A percentile compares a stretch with the other conserved stretches of the same genome.
These are phyloP conservation scores for Picus viridis DNA, from an alignment of 2,797 vertebrate species.

Conservation along the genomic window DNA sequence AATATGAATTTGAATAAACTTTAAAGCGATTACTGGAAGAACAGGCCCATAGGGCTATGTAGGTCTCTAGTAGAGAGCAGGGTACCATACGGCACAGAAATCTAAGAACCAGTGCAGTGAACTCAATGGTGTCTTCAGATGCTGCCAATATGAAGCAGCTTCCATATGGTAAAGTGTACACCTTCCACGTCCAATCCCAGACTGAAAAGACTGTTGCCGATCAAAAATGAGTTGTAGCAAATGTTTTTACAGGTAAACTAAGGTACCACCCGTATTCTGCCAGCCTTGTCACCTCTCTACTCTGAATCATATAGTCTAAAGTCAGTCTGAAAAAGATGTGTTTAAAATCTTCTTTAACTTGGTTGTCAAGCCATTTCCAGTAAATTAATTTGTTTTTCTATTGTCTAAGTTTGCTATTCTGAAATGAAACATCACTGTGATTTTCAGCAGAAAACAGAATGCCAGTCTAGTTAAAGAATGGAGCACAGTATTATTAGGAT, in stretches of 20 bases:
- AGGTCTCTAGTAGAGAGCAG: constrained; percentile 33
- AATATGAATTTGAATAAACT: constrained; percentile 60
- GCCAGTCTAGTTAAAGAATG: constrained; percentile 6
- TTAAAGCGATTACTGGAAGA: constrained; percentile 65
- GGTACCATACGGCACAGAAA: constrained; percentile 46
- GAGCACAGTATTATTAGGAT: not conserved
- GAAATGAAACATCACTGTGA: not conserved
- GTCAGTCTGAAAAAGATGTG: not conserved
- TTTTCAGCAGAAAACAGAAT: constrained; percentile 40
- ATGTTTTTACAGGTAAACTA: not conserved
- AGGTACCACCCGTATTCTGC: not conserved
- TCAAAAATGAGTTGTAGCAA: not conserved
- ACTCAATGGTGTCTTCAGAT: constrained; percentile 32
- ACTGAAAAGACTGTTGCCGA: not conserved
- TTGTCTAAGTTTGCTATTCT: not conserved
- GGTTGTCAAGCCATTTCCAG: not conserved
- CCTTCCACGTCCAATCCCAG: not conserved
- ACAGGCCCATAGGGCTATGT: constrained; percentile 25
- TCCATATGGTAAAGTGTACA: constrained; percentile 2
- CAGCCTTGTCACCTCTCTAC: not conserved
- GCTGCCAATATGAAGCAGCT: not conserved
- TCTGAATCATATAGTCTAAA: not conserved
- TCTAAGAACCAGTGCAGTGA: not conserved
- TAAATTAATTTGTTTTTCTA: not conserved
- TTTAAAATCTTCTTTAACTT: not conserved